Percentiles rank a stretch among this genome's conserved stretches.
Conservation (phyloP, 2,888 invertebrate genomes). For the Zygaena filipendulae region DNA sequence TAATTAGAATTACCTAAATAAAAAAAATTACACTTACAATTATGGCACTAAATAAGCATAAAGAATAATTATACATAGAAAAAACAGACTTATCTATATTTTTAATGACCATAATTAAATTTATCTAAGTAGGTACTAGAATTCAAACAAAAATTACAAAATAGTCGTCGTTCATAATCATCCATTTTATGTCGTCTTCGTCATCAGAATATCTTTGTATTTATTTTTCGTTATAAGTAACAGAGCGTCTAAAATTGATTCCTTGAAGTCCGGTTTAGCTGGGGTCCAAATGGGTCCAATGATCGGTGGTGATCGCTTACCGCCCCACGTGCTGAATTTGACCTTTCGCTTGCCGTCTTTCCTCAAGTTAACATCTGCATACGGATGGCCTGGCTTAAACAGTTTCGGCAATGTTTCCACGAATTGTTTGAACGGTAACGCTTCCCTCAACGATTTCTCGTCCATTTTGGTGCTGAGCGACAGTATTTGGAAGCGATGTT, state of each 20-base stretch:
- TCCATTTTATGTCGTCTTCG: too few species aligned
- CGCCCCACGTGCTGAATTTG: slow-evolving; percentile 60
- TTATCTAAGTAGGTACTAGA: too few species aligned
- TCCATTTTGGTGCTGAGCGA: slow-evolving; percentile 35
- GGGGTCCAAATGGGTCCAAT: slow-evolving; percentile 62
- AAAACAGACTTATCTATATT: too few species aligned
- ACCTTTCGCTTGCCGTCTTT: slow-evolving; percentile 58
- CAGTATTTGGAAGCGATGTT: slow-evolving; percentile 44
- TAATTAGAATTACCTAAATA: too few species aligned
- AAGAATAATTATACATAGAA: too few species aligned
- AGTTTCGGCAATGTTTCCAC: slow-evolving; percentile 35
- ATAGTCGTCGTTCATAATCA: too few species aligned
- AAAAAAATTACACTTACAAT: too few species aligned
- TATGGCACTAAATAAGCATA: too few species aligned
- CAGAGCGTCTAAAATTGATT: slow-evolving; percentile 38
- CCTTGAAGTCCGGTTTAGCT: slow-evolving; percentile 32
- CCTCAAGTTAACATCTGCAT: slow-evolving; percentile 43
- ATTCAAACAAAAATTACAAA: too few species aligned
- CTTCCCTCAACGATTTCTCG: slow-evolving; percentile 30
- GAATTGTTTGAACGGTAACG: slow-evolving; percentile 41
- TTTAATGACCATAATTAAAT: too few species aligned
- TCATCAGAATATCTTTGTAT: too few species aligned
- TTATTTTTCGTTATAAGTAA: slow-evolving; percentile 42
- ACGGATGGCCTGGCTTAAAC: slow-evolving; percentile 51
- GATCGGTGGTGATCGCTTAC: slow-evolving; percentile 52